phyloP scores from a whole-genome alignment of 2,113 vertebrate species.

The Eulemur rufifrons region DNA sequence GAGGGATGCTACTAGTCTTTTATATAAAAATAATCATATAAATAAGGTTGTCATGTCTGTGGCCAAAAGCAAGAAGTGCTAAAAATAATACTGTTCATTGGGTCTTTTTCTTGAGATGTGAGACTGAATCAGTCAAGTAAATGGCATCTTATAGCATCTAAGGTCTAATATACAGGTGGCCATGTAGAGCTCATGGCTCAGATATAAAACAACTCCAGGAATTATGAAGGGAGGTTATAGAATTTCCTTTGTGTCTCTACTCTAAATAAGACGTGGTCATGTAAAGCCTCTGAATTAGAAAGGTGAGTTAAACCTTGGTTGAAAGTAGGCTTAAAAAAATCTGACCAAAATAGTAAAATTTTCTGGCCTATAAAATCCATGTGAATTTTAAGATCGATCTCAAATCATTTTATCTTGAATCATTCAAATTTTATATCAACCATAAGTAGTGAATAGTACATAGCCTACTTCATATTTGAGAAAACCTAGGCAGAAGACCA shows the following conservation, averaged over 20 bases:
- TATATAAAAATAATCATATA: conserved; percentile 79
- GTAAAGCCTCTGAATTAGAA: not conserved
- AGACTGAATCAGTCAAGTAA: not conserved
- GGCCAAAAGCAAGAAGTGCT: conserved; percentile 60
- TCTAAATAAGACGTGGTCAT: not conserved
- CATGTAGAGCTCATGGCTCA: not conserved
- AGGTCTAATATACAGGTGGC: not conserved
- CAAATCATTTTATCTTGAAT: not conserved
- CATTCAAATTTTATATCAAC: conserved; percentile 6
- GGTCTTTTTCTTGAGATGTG: conserved; percentile 15
- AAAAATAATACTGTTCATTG: conserved; percentile 27
- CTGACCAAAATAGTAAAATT: not conserved
- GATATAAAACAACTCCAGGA: not conserved
- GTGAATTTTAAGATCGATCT: not conserved
- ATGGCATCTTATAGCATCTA: not conserved
- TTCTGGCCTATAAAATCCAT: not conserved
- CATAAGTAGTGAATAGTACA: not conserved
- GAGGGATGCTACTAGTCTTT: conserved; percentile 61
- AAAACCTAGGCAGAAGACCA: not conserved
- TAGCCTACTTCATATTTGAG: not conserved
- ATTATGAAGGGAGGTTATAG: not conserved
- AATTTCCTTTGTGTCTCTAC: not conserved
- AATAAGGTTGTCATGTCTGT: conserved; percentile 72
- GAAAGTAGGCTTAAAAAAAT: not conserved
- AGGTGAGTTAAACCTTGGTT: not conserved